These are phyloP conservation scores for Folsomia manolachei DNA, from an alignment of 2,888 invertebrate species.

Conservation along the genomic window DNA sequence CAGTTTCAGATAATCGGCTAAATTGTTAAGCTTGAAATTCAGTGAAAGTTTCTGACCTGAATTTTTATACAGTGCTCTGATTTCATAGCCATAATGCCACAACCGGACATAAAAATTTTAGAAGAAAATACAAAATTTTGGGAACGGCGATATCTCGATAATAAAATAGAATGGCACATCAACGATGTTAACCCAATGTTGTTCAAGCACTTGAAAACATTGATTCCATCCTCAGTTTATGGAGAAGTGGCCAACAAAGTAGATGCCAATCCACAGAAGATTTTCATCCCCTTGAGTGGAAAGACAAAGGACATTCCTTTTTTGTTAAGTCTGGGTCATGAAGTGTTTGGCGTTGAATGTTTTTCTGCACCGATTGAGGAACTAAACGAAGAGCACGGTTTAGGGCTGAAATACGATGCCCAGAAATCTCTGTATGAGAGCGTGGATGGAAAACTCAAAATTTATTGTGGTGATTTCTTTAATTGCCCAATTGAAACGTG, in stretches of 20 bases:
- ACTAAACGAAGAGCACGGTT: slow-evolving; percentile 44
- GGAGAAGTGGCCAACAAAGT: background rate
- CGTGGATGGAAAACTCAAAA: slow-evolving; percentile 41
- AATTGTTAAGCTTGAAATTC: too few species aligned
- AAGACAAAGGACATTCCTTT: slow-evolving; percentile 51
- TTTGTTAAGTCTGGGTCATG: slow-evolving; percentile 49
- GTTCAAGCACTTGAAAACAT: slow-evolving; percentile 24
- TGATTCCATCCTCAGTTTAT: slow-evolving; percentile 15
- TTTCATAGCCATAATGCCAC: background rate
- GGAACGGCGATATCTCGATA: slow-evolving; percentile 32
- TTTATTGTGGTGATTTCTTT: slow-evolving; percentile 51
- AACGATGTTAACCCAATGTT: slow-evolving; percentile 39
- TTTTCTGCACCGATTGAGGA: slow-evolving; percentile 44
- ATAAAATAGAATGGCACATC: slow-evolving; percentile 41
- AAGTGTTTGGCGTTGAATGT: slow-evolving; percentile 51
- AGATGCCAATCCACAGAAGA: slow-evolving; percentile 17
- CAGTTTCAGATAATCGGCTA: too few species aligned
- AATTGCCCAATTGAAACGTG: slow-evolving; percentile 45
- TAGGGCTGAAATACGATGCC: slow-evolving; percentile 38
- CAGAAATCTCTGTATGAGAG: slow-evolving; percentile 35
- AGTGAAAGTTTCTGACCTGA: too few species aligned
- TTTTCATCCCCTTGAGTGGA: slow-evolving; percentile 52
- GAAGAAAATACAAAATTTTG: slow-evolving; percentile 27
- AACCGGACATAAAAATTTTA: background rate
- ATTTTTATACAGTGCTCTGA: too few species aligned